Base-by-base conservation (phyloP, 2,888 invertebrate genomes). In the Drosophila paranaensis region DNA sequence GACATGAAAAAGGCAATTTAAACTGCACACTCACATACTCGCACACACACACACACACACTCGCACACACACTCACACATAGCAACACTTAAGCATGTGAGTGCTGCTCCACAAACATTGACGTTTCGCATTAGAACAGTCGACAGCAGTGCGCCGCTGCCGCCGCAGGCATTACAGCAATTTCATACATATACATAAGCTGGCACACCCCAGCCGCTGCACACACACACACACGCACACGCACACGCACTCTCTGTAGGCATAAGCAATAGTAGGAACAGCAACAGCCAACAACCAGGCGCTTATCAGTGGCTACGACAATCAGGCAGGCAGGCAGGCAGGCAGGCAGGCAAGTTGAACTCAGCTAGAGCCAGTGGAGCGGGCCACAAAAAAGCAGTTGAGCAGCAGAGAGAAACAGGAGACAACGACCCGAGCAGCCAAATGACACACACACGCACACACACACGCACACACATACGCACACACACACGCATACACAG, bases 1-100 rank as follows among this genome's bases (percentile, higher is more conserved):
- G 81, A 73, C 81, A 81, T 63, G 54, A 70, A 83, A 81, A 81
- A 81, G 84, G 74, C 81, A 81, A 81, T 87, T 81, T 86, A 87
- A 78, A 69, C 61, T 69, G 69, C 56, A 42, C 33, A 56, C 43
- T 35, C 48, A 37, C 51, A 73, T 25, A 64, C 42, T 37, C 48
- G 16, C 54, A 25, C 35, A 42, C 48, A 37, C 42, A 4, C 9
- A 20, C 46, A 43, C 42, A 50, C 33, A n/a, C 39, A 35, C n/a
- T 25, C 54, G n/a, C 16, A 35, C 27, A 27, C 27, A 46, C 53
- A 33, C 54, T n/a, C 16, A 35, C 27, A 27, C 27, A 46, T 48
- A 45, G 42, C 54, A 30, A 37, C 53, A 48, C 62, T 58, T 71
- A 74, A 55, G 63, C 33, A 75, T 63, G 62, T 45, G 77, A 66